Evolutionary conservation across 2,113 vertebrate genomes (phyloP), one percentile per base, ranked within the genome.

Genomic region (Corythoichthys intestinalis): DNA sequence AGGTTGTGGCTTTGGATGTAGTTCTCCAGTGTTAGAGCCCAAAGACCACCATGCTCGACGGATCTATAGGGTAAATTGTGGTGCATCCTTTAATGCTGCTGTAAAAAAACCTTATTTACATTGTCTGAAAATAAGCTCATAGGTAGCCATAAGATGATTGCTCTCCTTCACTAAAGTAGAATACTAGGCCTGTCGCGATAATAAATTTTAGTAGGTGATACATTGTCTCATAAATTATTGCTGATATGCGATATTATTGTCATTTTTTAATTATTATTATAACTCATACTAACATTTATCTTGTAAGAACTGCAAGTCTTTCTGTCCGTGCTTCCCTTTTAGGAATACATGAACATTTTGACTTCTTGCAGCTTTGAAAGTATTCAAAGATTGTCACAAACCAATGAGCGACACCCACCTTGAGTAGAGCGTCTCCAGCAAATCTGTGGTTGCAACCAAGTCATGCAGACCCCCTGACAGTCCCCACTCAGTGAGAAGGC

Each of bases 21-120:
- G 84, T 91, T 93, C 75, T 92, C 90, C 76, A 96, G 83, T 61
- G 94, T 93, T 83, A 99, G 88, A 80, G 95, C 92, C 97, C 97
- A 99, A 15, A 99, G 89, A 69, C 91, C 91, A 63, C 97, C 96
- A 17, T 84, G 87, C 67, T 92, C 87, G 74, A 91, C 77, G 17
- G 96, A 98, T 76, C 97, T 99, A 82, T 8, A 5, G n/a, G 77
- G 56, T 67, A 46, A 44, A 69, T 20, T 39, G 37, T 28, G 6
- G 1, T 3, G 63, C 35, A 53, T 13, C 0, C 44, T 49, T 41
- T 4, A 17, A 64, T 38, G 13, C 35, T 11, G 53, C n/a, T 11
- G 9, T 28, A 12, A 20, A 44, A 17, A 15, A 62, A 44, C 15
- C 38, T 46, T 28, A 44, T 60, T 17, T 60, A 60, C 28, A 38